Evolutionary conservation across 2,888 invertebrate genomes (phyloP).

Genomic region (Desoria tigrina): DNA sequence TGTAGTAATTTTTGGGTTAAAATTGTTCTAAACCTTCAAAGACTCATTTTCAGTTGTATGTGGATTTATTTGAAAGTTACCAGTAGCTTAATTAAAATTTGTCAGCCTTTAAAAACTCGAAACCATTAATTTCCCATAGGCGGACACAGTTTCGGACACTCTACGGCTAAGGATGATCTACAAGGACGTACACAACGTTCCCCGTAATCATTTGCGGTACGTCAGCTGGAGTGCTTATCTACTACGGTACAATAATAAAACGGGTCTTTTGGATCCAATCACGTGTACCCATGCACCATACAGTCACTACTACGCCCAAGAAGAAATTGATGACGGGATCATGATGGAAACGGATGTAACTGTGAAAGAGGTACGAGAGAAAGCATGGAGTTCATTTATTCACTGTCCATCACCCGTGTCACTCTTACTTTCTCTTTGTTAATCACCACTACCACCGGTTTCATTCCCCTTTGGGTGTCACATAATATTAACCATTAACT

Average conservation of each 20-base stretch:
- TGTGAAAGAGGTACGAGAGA: constrained; percentile 68
- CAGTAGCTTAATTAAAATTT: not conserved
- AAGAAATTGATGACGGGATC: constrained; percentile 74
- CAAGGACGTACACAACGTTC: constrained; percentile 75
- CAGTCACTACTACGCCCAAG: constrained; percentile 78
- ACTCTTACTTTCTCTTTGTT: no score
- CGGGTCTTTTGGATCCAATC: constrained; percentile 66
- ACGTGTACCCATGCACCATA: constrained; percentile 73
- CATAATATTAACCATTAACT: no score
- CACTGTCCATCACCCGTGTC: not conserved
- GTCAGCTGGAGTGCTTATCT: constrained; percentile 74
- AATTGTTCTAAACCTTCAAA: no score
- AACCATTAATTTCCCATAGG: constrained; percentile 58
- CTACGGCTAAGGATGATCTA: constrained; percentile 73
- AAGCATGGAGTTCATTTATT: not conserved
- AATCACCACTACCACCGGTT: not conserved
- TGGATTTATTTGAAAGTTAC: no score
- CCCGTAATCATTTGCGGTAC: constrained; percentile 70
- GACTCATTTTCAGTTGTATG: no score
- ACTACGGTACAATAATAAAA: constrained; percentile 62
- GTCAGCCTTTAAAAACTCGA: not conserved
- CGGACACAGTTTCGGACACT: constrained; percentile 74
- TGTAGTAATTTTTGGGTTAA: no score
- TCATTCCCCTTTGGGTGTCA: not conserved
- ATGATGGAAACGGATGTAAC: constrained; percentile 77